Base-by-base conservation (phyloP, 2,797 vertebrate genomes). In the Bufotes viridis region DNA sequence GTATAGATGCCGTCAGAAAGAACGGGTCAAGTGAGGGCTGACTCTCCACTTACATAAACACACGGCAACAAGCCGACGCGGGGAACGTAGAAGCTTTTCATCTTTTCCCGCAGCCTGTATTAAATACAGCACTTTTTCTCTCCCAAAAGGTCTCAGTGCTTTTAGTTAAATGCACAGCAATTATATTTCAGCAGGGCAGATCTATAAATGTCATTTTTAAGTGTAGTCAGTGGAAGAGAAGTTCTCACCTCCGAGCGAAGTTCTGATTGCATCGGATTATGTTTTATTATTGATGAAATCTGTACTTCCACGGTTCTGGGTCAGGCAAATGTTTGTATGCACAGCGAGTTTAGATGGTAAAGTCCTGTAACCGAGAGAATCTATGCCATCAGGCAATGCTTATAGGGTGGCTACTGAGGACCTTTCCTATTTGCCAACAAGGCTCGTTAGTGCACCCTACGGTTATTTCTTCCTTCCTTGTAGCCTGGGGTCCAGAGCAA, bases 161-260 rank as follows among this genome's bases (percentile, higher is more conserved):
- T 88, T 84, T 84, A 88, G 87, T 80, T 84, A 61, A 80, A 84
- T 61, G 75, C 53, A 18, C 29, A 29, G 58, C 42, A 84, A 74
- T 84, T 72, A 51, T 60, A 70, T 84, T 72, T 61, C 82, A 61
- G 63, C 55, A 14, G 63, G 42, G 15, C 81, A 26, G 60, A 53
- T 65, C 72, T 60, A 42, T 82, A 79, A 88, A 79, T 78, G 58
- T 22, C n/a, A 29, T 87, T 81, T 49, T 61, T 13, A 69, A 69
- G 10, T 8, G 55, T 20, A 61, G 78, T 14, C 24, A 49, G 34
- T 81, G 34, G 69, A 84, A 49, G 18, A 17, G 82, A 58, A 26
- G 29, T 72, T 84, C 49, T 72, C 24, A 42, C 67, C 82, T n/a
- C 5, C 9, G 2, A 72, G n/a, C 29, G 34, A 58, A 49, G 49